Evolutionary conservation across 37 sponge, comb jelly and placozoan species (phyloP).

Genomic region (Lycopodina hypogea): DNA sequence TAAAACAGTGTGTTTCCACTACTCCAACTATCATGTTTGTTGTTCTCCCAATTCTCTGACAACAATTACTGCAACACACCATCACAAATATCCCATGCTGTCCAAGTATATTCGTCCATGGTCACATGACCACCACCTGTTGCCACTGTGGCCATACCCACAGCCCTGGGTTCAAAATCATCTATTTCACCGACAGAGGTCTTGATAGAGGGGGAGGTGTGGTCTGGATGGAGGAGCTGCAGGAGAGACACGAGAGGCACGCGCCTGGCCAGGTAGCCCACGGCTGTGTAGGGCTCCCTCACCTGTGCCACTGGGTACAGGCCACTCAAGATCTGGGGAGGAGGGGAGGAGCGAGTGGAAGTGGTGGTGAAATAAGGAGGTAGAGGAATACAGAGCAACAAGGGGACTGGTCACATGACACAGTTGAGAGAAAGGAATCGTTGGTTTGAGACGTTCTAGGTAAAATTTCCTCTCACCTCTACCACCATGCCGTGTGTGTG

Average conservation of each 20-base stretch:
- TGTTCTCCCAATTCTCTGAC: too few relatives aligned
- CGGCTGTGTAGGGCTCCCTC: constrained; percentile 89
- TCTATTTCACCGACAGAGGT: too few relatives aligned
- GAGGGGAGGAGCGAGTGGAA: not conserved
- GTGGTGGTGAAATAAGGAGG: not conserved
- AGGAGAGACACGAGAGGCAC: constrained; percentile 72
- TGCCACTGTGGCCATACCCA: too few relatives aligned
- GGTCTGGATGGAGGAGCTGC: constrained; percentile 64
- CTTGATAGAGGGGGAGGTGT: not conserved
- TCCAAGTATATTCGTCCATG: constrained; percentile 42
- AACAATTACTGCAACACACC: too few relatives aligned
- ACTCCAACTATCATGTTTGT: too few relatives aligned
- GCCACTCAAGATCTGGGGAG: constrained; percentile 76
- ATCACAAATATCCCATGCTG: constrained; percentile 94
- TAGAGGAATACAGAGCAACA: not conserved
- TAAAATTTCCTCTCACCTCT: too few relatives aligned
- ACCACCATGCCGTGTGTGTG: too few relatives aligned
- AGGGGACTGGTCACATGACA: too few relatives aligned
- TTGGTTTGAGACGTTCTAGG: too few relatives aligned
- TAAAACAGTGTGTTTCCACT: too few relatives aligned
- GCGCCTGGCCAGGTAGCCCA: constrained; percentile 89
- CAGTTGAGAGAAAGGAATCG: too few relatives aligned
- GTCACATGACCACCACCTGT: not conserved
- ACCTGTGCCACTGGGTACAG: constrained; percentile 96
- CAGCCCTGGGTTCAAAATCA: too few relatives aligned